phyloP scores from a whole-genome alignment of 2,797 vertebrate genomes.

The Phalanger gymnotis region DNA sequence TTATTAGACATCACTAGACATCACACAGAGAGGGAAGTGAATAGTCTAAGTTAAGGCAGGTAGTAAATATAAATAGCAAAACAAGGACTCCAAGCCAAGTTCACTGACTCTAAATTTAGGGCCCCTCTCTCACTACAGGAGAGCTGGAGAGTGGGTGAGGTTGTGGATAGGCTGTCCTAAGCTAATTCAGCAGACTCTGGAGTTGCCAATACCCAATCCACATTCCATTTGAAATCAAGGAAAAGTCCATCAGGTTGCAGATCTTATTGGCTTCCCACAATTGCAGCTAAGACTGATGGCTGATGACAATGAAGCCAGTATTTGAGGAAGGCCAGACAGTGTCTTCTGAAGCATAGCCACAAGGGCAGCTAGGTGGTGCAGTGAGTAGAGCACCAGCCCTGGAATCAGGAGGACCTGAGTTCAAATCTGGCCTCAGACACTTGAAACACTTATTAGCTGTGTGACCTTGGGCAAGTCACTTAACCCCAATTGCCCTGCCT shows the following conservation, averaged over 20 bases:
- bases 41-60: neutral
- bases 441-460: too few species aligned
- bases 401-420: too few species aligned
- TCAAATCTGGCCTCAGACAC: too few species aligned
- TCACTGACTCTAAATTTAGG: neutral
- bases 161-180: neutral
- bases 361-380: too few species aligned
- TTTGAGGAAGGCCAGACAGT: constrained; percentile 34
- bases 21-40: neutral
- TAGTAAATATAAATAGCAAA: neutral
- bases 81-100: neutral
- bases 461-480: too few species aligned
- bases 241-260: neutral
- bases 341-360: neutral
- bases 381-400: too few species aligned
- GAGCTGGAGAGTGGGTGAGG: neutral
- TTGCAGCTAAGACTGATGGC: neutral
- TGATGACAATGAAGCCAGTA: neutral
- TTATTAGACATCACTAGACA: neutral
- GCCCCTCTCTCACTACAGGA: neutral
- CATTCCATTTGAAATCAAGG: constrained; percentile 1
- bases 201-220: neutral
- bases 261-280: neutral
- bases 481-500: too few species aligned
- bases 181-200: neutral